Percentiles rank a stretch among this genome's conserved stretches.
phyloP scores from a whole-genome alignment of 2,113 vertebrate genomes.

The Neomonachus schauinslandi region DNA sequence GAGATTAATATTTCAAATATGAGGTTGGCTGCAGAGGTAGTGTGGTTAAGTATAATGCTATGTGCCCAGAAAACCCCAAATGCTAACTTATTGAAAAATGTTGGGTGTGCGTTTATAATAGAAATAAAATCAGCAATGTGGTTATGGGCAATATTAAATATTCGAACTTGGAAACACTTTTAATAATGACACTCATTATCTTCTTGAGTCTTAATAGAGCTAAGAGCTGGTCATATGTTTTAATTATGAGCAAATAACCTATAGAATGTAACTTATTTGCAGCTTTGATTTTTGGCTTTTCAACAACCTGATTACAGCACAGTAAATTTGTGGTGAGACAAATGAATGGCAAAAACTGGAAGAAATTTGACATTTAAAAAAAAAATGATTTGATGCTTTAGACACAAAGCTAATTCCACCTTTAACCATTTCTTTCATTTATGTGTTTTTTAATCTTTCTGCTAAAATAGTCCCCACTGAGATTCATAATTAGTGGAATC shows the following conservation, averaged over 20 bases:
- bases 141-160: not conserved
- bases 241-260: conserved; percentile 57
- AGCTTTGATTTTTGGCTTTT: conserved; percentile 37
- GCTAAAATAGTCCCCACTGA: not conserved
- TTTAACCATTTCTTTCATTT: not conserved
- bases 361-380: not conserved
- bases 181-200: conserved; percentile 49
- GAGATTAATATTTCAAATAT: conserved; percentile 76
- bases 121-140: conserved; percentile 62
- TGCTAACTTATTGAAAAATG: conserved; percentile 58
- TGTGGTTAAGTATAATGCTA: not conserved
- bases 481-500: not conserved
- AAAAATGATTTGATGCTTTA: conserved; percentile 12
- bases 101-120: conserved; percentile 60
- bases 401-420: not conserved
- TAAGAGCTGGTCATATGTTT: not conserved
- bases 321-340: not conserved
- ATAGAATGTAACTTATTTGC: not conserved
- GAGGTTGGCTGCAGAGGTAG: conserved; percentile 39
- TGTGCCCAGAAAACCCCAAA: conserved; percentile 36
- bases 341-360: not conserved
- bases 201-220: conserved; percentile 19
- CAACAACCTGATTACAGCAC: not conserved
- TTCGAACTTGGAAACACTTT: conserved; percentile 21
- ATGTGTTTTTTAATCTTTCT: conserved; percentile 23